Base-by-base conservation (phyloP, 2,797 vertebrate species). In the Jordanella pulchra region DNA sequence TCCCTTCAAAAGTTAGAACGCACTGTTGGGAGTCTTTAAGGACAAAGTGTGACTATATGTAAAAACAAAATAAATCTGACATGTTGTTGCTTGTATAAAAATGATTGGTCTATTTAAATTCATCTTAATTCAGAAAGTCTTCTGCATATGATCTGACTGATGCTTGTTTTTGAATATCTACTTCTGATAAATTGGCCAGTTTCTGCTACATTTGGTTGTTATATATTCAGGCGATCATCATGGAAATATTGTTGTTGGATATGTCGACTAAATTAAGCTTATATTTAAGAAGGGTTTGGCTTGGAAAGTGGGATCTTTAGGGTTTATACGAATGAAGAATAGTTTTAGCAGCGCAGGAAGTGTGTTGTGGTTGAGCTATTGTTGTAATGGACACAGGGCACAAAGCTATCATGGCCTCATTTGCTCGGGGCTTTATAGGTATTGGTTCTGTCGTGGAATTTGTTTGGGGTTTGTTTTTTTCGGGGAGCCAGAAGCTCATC, bases 301-400 rank as follows among this genome's bases (percentile, higher is more conserved):
- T 54, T 27, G 53, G 10, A 53, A 51, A 53, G 9, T 53, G 23
- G 10, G 51, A 54, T 54, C n/a, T 63, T 25, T 25, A 42, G n/a
- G 42, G 35, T 42, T 25, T 4, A 63, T 13, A 6, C 15, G 13
- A 42, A 61, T 15, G 15, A 28, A 12, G 21, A 42, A 53, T 7
- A 9, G 39, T 27, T 75, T 76, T 64, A 32, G 39, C 12, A 66
- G 69, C 84, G 71, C 50, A 18, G 81, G 87, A 92, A 89, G 80
- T 83, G 13, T 12, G 50, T 75, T 75, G 78, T 81, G 67, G 69
- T 86, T 58, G 11, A 71, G 15, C 89, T 80, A 86, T 81, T n/a
- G 74, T 28, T 65, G 32, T 75, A 79, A 78, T n/a, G 68, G 61
- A 67, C 11, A 0, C 3, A 25, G 83, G 82, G 76, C 32, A 45